phyloP scores from a whole-genome alignment of 1,140 invertebrate genomes.

The Sminthurides bifidus region DNA sequence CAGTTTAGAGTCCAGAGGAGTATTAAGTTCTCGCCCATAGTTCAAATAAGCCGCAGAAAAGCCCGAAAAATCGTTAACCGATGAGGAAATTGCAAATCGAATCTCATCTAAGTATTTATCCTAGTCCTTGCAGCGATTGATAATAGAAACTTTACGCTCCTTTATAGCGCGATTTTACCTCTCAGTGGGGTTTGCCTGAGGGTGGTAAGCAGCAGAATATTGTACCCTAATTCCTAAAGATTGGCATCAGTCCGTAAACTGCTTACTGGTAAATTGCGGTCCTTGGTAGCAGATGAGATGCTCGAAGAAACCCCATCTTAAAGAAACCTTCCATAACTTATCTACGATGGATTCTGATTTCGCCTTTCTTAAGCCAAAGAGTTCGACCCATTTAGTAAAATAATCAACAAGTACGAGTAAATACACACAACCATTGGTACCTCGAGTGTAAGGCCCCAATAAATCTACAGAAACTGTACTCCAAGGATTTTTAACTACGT shows the following conservation, averaged over 20 bases:
- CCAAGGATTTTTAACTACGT: conserved; percentile 14
- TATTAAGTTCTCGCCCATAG: neutral
- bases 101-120: conserved; percentile 35
- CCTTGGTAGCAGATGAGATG: conserved; percentile 32
- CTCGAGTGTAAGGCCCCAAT: conserved; percentile 26
- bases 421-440: conserved; percentile 4
- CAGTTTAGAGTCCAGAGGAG: neutral
- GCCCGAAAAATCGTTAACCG: conserved; percentile 33
- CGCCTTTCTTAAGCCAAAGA: conserved; percentile 15
- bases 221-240: neutral
- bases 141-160: conserved; percentile 22
- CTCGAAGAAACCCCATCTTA: conserved; percentile 29
- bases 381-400: conserved; percentile 27
- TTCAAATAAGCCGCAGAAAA: conserved; percentile 33
- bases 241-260: conserved; percentile 11
- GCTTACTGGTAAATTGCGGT: conserved; percentile 25
- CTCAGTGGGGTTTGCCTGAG: conserved; percentile 24
- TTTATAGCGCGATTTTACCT: conserved; percentile 21
- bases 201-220: conserved; percentile 23
- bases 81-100: conserved; percentile 38
- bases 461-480: conserved; percentile 25
- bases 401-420: conserved; percentile 26
- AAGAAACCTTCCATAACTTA: conserved; percentile 28
- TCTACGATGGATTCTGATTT: conserved; percentile 9
- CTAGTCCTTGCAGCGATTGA: conserved; percentile 27